Percentiles rank a stretch among this genome's conserved stretches.
These are phyloP conservation scores for Thymallus thymallus DNA, from an alignment of 2,113 vertebrate genomes.

Conservation along the genomic window DNA sequence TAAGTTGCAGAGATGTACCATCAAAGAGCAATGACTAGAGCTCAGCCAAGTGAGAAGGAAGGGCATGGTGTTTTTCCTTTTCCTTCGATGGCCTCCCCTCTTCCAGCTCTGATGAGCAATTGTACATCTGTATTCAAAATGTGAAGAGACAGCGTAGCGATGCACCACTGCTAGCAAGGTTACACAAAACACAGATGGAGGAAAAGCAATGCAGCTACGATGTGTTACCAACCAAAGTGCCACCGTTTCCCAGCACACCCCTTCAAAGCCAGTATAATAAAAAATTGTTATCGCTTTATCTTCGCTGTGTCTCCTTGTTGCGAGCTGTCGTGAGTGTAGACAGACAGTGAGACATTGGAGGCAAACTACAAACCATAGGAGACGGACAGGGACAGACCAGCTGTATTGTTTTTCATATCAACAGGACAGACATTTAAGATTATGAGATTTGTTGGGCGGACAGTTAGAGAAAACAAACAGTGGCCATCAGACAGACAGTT, in stretches of 20 bases:
- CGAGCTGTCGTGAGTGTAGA: slow-evolving; percentile 60
- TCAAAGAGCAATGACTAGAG: slow-evolving; percentile 49
- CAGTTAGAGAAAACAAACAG: slow-evolving; percentile 56
- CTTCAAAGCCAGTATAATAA: slow-evolving; percentile 53
- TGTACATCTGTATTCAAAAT: slow-evolving; percentile 56
- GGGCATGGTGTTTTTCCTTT: slow-evolving; percentile 38
- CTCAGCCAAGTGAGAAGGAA: slow-evolving; percentile 57
- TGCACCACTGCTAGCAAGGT: slow-evolving; percentile 57
- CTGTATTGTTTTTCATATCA: slow-evolving; percentile 67
- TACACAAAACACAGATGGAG: slow-evolving; percentile 39
- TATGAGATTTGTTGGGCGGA: slow-evolving; percentile 66
- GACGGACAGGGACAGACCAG: slow-evolving; percentile 47
- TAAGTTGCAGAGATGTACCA: slow-evolving; percentile 27
- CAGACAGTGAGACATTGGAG: slow-evolving; percentile 53
- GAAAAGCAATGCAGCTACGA: slow-evolving; percentile 37
- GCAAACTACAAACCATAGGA: slow-evolving; percentile 62
- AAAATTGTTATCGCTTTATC: slow-evolving; percentile 22
- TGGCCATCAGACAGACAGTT: slow-evolving; percentile 42
- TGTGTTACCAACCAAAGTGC: slow-evolving; percentile 46
- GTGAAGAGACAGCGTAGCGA: slow-evolving; percentile 53
- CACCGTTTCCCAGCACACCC: slow-evolving; percentile 33
- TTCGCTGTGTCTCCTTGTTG: slow-evolving; percentile 41
- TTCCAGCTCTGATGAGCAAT: slow-evolving; percentile 39
- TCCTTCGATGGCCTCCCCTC: slow-evolving; percentile 12
- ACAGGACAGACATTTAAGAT: slow-evolving; percentile 67